These are phyloP conservation scores for Pelosia muscerda DNA, from an alignment of 2,888 invertebrate species.

Conservation along the genomic window DNA sequence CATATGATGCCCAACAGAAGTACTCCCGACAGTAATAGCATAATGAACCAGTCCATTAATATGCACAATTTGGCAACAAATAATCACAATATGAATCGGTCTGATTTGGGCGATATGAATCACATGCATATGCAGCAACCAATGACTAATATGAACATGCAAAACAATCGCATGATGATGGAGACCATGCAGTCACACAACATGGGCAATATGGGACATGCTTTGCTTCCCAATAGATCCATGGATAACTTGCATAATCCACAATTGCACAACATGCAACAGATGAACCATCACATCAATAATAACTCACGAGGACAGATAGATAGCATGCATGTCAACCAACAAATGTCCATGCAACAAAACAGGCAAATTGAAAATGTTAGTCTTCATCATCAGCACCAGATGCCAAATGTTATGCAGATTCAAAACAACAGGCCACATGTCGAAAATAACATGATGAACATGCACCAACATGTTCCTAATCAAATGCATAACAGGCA, in stretches of 20 bases:
- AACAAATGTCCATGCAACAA: constrained; percentile 78
- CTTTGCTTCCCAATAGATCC: constrained; percentile 77
- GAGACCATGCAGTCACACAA: constrained; percentile 79
- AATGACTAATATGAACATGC: constrained; percentile 75
- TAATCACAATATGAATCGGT: constrained; percentile 73
- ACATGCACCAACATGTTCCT: constrained; percentile 79
- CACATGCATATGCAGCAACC: constrained; percentile 82
- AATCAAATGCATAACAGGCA: constrained; percentile 82
- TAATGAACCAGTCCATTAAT: constrained; percentile 78
- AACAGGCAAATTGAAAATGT: constrained; percentile 79
- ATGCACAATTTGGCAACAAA: constrained; percentile 75
- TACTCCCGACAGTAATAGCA: constrained; percentile 71
- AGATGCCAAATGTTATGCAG: constrained; percentile 81
- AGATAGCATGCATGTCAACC: constrained; percentile 79
- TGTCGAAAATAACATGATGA: constrained; percentile 76
- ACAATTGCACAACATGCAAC: constrained; percentile 79
- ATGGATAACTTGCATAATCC: constrained; percentile 79
- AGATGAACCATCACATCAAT: constrained; percentile 78
- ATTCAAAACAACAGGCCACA: constrained; percentile 78
- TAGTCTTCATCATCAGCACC: constrained; percentile 79
- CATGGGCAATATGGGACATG: constrained; percentile 75
- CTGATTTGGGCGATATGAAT: constrained; percentile 75
- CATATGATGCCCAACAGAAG: constrained; percentile 75
- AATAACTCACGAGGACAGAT: constrained; percentile 71
- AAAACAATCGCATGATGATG: constrained; percentile 81